Percentiles rank a stretch among this genome's conserved stretches.
phyloP scores from a whole-genome alignment of 2,113 vertebrate genomes.

The Pelobates fuscus region DNA sequence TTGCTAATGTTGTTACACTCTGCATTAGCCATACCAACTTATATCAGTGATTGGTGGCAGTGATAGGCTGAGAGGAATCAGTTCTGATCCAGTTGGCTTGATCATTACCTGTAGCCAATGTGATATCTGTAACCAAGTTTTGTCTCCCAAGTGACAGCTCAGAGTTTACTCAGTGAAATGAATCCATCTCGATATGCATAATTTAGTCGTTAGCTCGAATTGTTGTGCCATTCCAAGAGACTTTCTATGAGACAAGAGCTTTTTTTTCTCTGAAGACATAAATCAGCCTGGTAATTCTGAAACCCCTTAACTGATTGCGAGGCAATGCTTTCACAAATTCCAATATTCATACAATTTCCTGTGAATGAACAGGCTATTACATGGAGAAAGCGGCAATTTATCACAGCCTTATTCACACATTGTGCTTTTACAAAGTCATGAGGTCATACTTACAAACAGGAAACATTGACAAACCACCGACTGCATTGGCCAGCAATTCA shows the following conservation, averaged over 20 bases:
- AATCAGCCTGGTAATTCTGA: not conserved
- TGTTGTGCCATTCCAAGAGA: too few relatives aligned
- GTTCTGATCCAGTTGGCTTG: too few relatives aligned
- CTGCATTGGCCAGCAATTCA: not conserved
- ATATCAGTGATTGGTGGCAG: too few relatives aligned
- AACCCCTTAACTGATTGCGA: not conserved
- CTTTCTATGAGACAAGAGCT: not conserved
- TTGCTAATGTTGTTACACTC: too few relatives aligned
- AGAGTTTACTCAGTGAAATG: too few relatives aligned
- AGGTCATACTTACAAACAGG: not conserved
- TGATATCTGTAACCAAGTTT: too few relatives aligned
- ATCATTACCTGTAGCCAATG: too few relatives aligned
- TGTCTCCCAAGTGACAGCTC: too few relatives aligned
- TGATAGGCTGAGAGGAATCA: too few relatives aligned
- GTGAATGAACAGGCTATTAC: not conserved
- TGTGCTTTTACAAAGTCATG: not conserved
- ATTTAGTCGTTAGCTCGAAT: too few relatives aligned
- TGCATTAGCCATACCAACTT: too few relatives aligned
- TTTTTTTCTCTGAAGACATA: not conserved
- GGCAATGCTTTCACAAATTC: not conserved
- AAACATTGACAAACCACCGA: not conserved
- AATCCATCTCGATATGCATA: too few relatives aligned
- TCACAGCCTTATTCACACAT: not conserved
- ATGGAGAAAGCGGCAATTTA: not conserved
- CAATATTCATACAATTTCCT: conserved; percentile 4